Base-by-base conservation (phyloP, 1,140 invertebrate genomes). In the Calliopsis andreniformis region DNA sequence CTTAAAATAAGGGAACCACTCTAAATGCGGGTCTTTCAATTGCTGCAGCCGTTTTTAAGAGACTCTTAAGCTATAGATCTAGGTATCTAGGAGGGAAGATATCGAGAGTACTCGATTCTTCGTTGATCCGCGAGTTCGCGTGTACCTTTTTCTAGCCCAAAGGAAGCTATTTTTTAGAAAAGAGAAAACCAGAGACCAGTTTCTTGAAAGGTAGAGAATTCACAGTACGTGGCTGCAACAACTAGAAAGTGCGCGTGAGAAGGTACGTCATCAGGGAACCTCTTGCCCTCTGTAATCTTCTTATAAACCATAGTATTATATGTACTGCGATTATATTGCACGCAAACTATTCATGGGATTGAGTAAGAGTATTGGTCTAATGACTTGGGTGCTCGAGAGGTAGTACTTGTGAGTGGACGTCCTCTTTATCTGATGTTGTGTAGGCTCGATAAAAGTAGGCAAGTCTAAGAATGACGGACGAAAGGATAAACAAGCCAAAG, bases 401-500 rank as follows among this genome's bases (percentile, higher is more conserved):
- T 3, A n/a, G 4, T 63, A 39, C 75, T 78, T 30, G 20, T 78
- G 28, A 1, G n/a, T 43, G 49, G 16, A 10, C n/a, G 20, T 14
- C 18, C 30, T 28, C 14, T 56, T 64, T 67, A 20, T n/a, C 23
- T 18, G 28, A 20, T 14, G 20, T 35, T 39, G 30, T 39, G 58
- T 25, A 5, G 30, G 42, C 30, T 10, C 39, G 61, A 56, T 56
- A 56, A 49, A 43, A 64, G 64, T 39, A 23, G 32, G 32, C 62
- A 20, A 43, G 32, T 56, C 42, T 45, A 39, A 32, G 32, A 42
- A 42, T n/a, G 64, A 12, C 51, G n/a, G 20, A 28, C 20, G 32
- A 62, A 30, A 80, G 42, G 32, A 71, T 55, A 53, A 72, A 73
- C 61, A 78, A 78, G 55, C 79, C 79, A 80, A 80, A 80, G 78